Evolutionary conservation across 2,888 invertebrate species (phyloP), one percentile per base, ranked within the genome.

Genomic region (Diaprepes abbreviatus): DNA sequence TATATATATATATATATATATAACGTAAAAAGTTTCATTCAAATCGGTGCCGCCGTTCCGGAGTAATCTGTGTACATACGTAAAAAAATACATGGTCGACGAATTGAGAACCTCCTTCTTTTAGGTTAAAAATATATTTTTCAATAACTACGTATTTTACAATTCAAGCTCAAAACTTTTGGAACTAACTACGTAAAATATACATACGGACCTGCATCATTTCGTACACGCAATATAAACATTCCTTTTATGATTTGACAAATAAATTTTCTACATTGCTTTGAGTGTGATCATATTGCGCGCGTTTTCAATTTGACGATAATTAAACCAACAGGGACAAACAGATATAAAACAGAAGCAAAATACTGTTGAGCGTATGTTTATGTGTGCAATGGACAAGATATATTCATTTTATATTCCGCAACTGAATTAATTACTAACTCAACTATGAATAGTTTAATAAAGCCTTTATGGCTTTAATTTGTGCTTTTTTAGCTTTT

Each of bases 161-260:
- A n/a, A n/a, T n/a, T n/a, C n/a, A n/a, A n/a, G n/a, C n/a, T n/a
- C n/a, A n/a, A n/a, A n/a, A n/a, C n/a, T n/a, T n/a, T n/a, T n/a
- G n/a, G n/a, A n/a, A n/a, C n/a, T n/a, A n/a, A n/a, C n/a, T n/a
- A n/a, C n/a, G n/a, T n/a, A n/a, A n/a, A n/a, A n/a, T n/a, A n/a
- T n/a, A n/a, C n/a, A n/a, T n/a, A 31, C 48, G 38, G 33, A 28
- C 57, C 65, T 58, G 58, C 28, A 35, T 45, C 33, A 17, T 35
- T 66, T 58, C 35, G 55, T 38, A 50, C 10, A 36, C 45, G 50
- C 48, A 58, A 81, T 81, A 82, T 82, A 82, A 82, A 82, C 82
- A 83, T 82, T 82, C 82, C 82, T 81, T 79, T 77, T 81, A 81
- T 81, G 80, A 82, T 80, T 81, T 79, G 79, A 78, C 82, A 80